Evolutionary conservation across 2,113 vertebrate genomes (phyloP), one percentile per base, ranked within the genome.

Genomic region (Pterocles orientalis): DNA sequence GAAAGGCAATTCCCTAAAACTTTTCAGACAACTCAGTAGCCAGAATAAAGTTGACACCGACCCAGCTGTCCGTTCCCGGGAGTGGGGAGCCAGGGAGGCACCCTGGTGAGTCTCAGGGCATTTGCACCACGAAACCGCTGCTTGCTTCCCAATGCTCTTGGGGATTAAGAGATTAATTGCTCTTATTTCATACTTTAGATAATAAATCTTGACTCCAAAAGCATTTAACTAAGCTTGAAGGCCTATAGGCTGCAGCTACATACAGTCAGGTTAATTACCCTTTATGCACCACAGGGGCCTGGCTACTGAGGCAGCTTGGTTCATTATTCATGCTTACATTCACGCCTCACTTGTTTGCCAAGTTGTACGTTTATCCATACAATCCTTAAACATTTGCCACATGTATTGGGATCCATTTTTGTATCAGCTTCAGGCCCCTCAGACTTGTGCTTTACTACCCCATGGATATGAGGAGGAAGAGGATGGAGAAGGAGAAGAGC

Each of bases 311-410:
- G 18, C 31, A 64, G 60, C 70, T 68, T 60, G 7, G 33, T 89
- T 79, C 51, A 43, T 82, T 87, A 79, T 85, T 96, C 82, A 54
- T 47, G 29, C n/a, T 43, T 78, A 66, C 87, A 58, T 88, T 87
- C 56, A 57, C 0, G 5, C 33, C 48, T 72, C 29, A 6, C 43
- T 82, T 76, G 33, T 48, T 82, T 79, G 53, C 48, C 57, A 71
- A 58, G 21, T 36, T 53, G 23, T 24, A 34, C 3, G 2, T 18
- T 75, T 47, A 56, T 18, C 66, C 1, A 0, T 41, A 69, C 65
- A 88, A 58, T 39, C 47, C 26, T 54, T 61, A 23, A 83, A 53
- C 41, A 41, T 36, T 65, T 65, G 39, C 34, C 82, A 53, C 33
- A 48, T 0, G 2, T 18, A 10, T 5, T 43, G 21, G 5, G 53